phyloP scores from a whole-genome alignment of 2,888 invertebrate genomes.

The Rugalucina vietnamica region DNA sequence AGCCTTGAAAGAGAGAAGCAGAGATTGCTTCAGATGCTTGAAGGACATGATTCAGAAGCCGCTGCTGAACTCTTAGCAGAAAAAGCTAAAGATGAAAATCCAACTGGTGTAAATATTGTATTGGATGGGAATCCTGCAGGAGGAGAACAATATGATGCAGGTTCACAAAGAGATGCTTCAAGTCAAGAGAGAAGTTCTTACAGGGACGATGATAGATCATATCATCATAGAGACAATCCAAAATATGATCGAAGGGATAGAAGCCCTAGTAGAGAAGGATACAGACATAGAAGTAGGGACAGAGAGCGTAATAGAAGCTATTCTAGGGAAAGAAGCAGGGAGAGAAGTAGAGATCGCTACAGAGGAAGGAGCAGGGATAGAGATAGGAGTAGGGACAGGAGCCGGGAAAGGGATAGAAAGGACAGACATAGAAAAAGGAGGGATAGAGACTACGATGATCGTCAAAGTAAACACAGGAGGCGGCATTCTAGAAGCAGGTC shows the following conservation, averaged over 20 bases:
- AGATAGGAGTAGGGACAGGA: constrained; percentile 40
- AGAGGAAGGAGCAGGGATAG: constrained; percentile 30
- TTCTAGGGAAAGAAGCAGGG: constrained; percentile 41
- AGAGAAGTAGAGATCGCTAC: constrained; percentile 1
- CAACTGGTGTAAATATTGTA: neutral
- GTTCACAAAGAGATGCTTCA: neutral
- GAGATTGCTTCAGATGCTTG: constrained; percentile 9
- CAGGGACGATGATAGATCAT: constrained; percentile 34
- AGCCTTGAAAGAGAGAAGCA: constrained; percentile 40
- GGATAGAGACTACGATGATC: constrained; percentile 33
- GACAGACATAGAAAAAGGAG: constrained; percentile 45
- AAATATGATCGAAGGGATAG: constrained; percentile 34
- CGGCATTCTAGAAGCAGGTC: constrained; percentile 40
- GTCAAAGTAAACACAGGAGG: constrained; percentile 21
- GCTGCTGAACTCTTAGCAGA: constrained; percentile 27
- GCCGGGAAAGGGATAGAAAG: constrained; percentile 50
- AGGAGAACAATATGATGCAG: neutral
- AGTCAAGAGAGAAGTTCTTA: constrained; percentile 15
- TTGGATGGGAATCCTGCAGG: constrained; percentile 3
- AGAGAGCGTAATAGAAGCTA: neutral
- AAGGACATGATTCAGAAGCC: constrained; percentile 18
- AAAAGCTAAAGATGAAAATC: neutral
- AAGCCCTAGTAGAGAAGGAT: constrained; percentile 43
- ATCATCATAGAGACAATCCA: neutral
- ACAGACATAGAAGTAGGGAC: neutral